Conservation (phyloP, 92 coral and sea anemone genomes). For the Phenganax subtilis region DNA sequence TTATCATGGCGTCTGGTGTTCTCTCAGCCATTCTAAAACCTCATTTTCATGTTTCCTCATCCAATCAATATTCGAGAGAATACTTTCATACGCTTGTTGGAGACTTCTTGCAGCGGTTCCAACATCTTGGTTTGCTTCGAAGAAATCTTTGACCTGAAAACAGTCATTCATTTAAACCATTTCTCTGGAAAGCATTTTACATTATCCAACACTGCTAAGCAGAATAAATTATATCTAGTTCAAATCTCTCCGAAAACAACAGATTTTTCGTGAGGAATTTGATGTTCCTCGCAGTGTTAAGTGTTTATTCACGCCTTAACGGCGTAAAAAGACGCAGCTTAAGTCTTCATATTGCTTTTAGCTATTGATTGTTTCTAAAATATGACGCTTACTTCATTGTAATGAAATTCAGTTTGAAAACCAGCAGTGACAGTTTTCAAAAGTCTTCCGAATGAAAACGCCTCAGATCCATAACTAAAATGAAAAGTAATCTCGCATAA, state of each 20-base stretch:
- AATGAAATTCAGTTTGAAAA: slow-evolving; percentile 42
- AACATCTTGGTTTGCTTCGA: slow-evolving; percentile 30
- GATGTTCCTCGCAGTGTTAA: no score
- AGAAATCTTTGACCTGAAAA: slow-evolving; percentile 34
- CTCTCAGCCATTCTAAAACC: slow-evolving; percentile 47
- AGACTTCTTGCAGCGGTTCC: slow-evolving; percentile 41
- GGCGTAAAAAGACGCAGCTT: no score
- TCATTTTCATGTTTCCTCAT: slow-evolving; percentile 42
- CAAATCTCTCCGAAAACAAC: no score
- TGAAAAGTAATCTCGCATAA: no score
- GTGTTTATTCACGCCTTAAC: no score
- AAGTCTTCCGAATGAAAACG: slow-evolving; percentile 30
- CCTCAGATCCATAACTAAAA: slow-evolving; percentile 45
- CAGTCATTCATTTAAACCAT: background rate
- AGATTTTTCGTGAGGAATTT: no score
- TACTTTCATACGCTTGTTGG: slow-evolving; percentile 46
- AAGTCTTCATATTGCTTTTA: no score
- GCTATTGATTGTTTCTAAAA: background rate
- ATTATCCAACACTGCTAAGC: no score
- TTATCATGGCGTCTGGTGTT: slow-evolving; percentile 2
- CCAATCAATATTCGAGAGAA: slow-evolving; percentile 52
- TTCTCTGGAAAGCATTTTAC: background rate
- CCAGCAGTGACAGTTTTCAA: slow-evolving; percentile 20
- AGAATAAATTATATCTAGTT: no score
- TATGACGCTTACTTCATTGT: slow-evolving; percentile 35